Base-by-base conservation (phyloP, 2,888 invertebrate genomes). In the Ochropleura leucogaster region DNA sequence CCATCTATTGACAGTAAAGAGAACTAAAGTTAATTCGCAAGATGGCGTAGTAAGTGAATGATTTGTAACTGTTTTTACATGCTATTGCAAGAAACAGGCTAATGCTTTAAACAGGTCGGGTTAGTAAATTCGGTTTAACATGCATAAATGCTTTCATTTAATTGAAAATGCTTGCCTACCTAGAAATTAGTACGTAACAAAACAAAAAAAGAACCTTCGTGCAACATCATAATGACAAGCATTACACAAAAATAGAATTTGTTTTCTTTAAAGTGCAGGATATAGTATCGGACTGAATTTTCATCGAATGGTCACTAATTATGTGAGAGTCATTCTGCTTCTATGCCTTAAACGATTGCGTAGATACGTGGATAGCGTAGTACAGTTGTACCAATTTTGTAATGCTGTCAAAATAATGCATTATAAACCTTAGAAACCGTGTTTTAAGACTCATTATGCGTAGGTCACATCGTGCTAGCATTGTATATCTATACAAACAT, bases 401-500 rank as follows among this genome's bases (percentile, higher is more conserved):
- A 14, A 59, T 80, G 64, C 75, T 59, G 62, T 73, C 62, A 10
- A 74, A 74, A 65, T 73, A 63, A 76, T 74, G 55, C 30, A 85
- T 55, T 77, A 40, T 86, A 70, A 77, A 51, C 82, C 71, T 69
- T 82, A 85, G 2, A 2, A 7, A 14, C 72, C 6, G 18, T 16
- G 74, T 0, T 12, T 60, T 82, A 85, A 85, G 80, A 81, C 64
- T 74, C 74, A 82, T 53, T 51, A 65, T 72, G 57, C 66, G 63
- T 63, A 57, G 55, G 68, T 68, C 68, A 20, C 59, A 79, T 64
- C 42, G 55, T 62, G 57, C 49, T 70, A 68, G 60, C 79, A 68
- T 73, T 80, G 77, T 79, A 80, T 82, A 86, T 74, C 81, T 87
- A 86, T 84, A 88, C 89, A 90, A 90, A 89, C 90, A 89, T 89